Conservation (phyloP, 2,888 invertebrate genomes). For the Pherbina coryleti region DNA sequence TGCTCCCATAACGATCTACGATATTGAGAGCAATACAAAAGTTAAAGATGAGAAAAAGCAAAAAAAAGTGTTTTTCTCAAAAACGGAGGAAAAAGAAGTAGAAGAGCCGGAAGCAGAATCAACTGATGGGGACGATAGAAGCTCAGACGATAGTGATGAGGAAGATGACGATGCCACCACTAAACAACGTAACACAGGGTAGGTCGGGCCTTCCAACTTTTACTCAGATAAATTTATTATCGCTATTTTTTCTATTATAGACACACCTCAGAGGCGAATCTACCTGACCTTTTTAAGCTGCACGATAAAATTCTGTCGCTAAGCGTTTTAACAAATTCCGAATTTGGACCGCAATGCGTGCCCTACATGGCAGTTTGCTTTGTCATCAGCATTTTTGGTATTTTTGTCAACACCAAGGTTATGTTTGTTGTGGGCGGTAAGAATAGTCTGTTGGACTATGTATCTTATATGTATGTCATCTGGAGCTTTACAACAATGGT, state of each 20-base stretch:
- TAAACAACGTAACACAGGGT: background rate
- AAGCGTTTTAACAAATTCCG: slow-evolving; percentile 62
- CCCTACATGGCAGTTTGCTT: slow-evolving; percentile 67
- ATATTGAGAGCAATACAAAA: slow-evolving; percentile 59
- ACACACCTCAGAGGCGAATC: slow-evolving; percentile 59
- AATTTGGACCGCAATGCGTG: slow-evolving; percentile 66
- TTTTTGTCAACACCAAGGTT: slow-evolving; percentile 68
- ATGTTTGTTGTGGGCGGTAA: slow-evolving; percentile 63
- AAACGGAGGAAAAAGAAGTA: slow-evolving; percentile 6
- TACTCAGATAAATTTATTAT: background rate
- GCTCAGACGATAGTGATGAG: background rate
- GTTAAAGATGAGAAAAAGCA: slow-evolving; percentile 47
- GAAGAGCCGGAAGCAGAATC: slow-evolving; percentile 24
- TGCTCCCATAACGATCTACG: slow-evolving; percentile 60
- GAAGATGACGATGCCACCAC: slow-evolving; percentile 43
- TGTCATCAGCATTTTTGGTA: slow-evolving; percentile 65
- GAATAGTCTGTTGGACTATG: slow-evolving; percentile 59
- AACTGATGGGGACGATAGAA: slow-evolving; percentile 7
- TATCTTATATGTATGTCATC: slow-evolving; percentile 61
- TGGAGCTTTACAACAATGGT: slow-evolving; percentile 65
- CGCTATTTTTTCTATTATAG: slow-evolving; percentile 46
- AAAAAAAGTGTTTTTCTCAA: slow-evolving; percentile 41
- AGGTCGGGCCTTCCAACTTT: background rate
- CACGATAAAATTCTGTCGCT: slow-evolving; percentile 66
- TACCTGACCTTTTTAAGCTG: slow-evolving; percentile 65